Base-by-base conservation (phyloP, 1,140 invertebrate genomes). In the Chymomyza costata region DNA sequence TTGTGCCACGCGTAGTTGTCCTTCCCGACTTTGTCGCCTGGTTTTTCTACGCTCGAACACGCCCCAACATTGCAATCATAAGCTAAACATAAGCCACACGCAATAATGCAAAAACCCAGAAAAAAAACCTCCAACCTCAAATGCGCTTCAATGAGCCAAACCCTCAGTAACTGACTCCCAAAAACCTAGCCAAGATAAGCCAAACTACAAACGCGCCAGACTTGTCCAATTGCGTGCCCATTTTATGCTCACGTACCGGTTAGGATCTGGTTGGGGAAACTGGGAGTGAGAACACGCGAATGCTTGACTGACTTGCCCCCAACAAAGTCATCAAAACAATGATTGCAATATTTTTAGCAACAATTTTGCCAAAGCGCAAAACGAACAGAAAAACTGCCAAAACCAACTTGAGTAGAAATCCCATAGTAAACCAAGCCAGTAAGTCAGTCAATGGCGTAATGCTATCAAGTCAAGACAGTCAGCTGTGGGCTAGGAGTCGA, bases 261-360 rank as follows among this genome's bases (percentile, higher is more conserved):
- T n/a, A n/a, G n/a, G n/a, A n/a, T n/a, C n/a, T n/a, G 53, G 40
- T 49, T 38, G 40, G 18, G 18, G 43, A 64, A 53, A 65, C 47
- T 14, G n/a, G 21, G 18, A 48, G 18, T 19, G 34, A 31, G 39
- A 56, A 50, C 40, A 34, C 38, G 53, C 32, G 38, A 5, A 34
- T 48, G 51, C 73, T 58, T 60, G 53, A 73, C 67, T 63, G 62
- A 50, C 71, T 62, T 61, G 44, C 39, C 45, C 54, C 59, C 67
- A 80, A 80, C 67, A 80, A 80, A 81, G 73, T 81, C 73, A 80
- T 80, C 67, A 80, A 66, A 55, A 73, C 60, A 73, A 80, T 80
- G 73, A 80, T 80, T 80, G 73, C 67, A 66, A 60, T 63, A 51
- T 65, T 38, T 71, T 71, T 52, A 52, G 73, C 74, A 70, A 56